Conservation (phyloP, 2,888 invertebrate genomes). For the Rhamphomyia laevipes region DNA sequence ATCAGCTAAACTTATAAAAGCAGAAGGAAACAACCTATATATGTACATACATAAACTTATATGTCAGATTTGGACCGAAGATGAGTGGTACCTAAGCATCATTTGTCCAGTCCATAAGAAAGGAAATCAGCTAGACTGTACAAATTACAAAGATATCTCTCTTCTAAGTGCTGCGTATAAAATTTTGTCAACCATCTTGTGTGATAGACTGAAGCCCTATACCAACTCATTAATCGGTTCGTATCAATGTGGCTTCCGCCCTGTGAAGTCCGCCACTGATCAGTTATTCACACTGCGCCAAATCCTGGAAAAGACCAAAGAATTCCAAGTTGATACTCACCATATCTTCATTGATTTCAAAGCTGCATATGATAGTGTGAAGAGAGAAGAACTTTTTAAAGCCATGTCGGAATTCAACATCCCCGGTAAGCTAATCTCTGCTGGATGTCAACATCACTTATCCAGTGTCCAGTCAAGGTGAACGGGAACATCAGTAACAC, state of each 20-base stretch:
- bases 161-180: no score
- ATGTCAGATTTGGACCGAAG: neutral
- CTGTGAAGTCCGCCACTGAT: neutral
- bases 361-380: conserved; percentile 13
- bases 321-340: neutral
- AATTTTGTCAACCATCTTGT: no score
- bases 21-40: neutral
- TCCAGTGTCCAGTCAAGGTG: no score
- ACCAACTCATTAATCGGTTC: no score
- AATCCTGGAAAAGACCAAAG: neutral
- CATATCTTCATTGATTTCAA: conserved; percentile 13
- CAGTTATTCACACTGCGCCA: conserved; percentile 4
- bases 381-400: conserved; percentile 3
- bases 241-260: conserved; percentile 4
- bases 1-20: conserved; percentile 1
- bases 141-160: no score
- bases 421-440: conserved; percentile 5
- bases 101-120: conserved; percentile 1
- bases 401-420: conserved; percentile 12
- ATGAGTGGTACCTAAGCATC: neutral
- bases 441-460: no score
- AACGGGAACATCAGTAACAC: no score
- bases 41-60: neutral
- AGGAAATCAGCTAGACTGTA: no score
- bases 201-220: no score